Base-by-base conservation (phyloP, 2,797 vertebrate species). In the Aphelocoma californica region DNA sequence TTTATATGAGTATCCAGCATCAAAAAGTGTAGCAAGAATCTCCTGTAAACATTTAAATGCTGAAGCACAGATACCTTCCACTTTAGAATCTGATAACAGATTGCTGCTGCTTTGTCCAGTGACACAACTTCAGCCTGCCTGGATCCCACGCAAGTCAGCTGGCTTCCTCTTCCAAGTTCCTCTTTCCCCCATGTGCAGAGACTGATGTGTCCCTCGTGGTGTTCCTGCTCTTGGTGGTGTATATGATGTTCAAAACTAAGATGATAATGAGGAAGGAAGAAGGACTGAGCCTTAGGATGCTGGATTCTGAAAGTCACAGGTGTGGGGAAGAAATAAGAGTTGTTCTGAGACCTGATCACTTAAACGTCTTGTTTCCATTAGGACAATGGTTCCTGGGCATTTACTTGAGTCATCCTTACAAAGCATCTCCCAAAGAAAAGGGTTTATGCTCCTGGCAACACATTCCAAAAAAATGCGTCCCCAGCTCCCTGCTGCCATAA, bases 341-440 rank as follows among this genome's bases (percentile, higher is more conserved):
- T 83, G 69, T 85, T 92, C 83, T 58, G 47, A 93, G 81, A 92
- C 38, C 53, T 5, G 7, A 64, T 48, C 6, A 45, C 47, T 95
- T 84, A 50, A 12, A 1, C 0, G 7, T 82, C 71, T 89, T 88
- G 57, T 69, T 96, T 93, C 86, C 45, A 78, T 85, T 78, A 87
- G 88, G 71, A 85, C 74, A 77, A 66, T 44, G 38, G 44, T 90
- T 93, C 77, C 81, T 65, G 89, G 66, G 26, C 73, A 85, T 51
- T 81, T 62, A 75, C 28, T 77, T 62, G 67, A 94, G 65, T 89
- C 83, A 93, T 71, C 71, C 53, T 91, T 80, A 90, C 57, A 93
- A 94, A 88, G 86, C n/a, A 40, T 82, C 71, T 93, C 79, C 88
- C 71, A 92, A 92, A 93, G 78, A 92, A 95, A 95, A 91, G 61